Base-by-base conservation (phyloP, 2,113 vertebrate genomes). In the Megaptera novaeangliae region DNA sequence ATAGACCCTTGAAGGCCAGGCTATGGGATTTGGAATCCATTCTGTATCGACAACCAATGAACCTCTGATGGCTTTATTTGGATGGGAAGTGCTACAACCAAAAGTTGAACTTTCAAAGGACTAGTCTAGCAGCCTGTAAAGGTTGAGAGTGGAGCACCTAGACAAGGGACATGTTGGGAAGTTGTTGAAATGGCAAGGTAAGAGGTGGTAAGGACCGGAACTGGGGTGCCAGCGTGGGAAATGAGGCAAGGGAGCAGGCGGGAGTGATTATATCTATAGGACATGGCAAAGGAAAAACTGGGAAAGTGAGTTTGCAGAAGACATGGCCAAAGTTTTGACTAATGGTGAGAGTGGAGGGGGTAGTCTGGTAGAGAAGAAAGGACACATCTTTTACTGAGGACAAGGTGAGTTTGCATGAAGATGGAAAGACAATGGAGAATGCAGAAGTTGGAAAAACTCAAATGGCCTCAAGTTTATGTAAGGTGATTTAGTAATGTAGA, bases 261-360 rank as follows among this genome's bases (percentile, higher is more conserved):
- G 11, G 11, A 7, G 46, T 66, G 44, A 11, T 8, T 0, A 8
- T 17, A 39, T 23, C 29, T 2, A 2, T 3, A 46, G 29, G n/a
- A 5, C 34, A 1, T 0, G 17, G 49, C n/a, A 5, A 14, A 77
- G n/a, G 59, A 20, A 13, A 27, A 4, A 11, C 0, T 0, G 34
- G 46, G 8, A 5, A 6, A 8, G 49, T 3, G 2, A 1, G 5
- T 59, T 10, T 31, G 31, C 63, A 39, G 57, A 39, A 41, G 59
- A 88, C 13, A 31, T 0, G 0, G 72, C 21, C 85, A 18, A 2
- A 0, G 1, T 31, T 82, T 31, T 0, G 8, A 31, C n/a, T 21
- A 7, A 0, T 0, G 61, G 9, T 4, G 17, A 2, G 18, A 9
- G 6, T 0, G 18, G 21, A 44, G 1, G 4, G 8, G 17, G 1